Conservation (phyloP, 2,888 invertebrate genomes). For the Diarsia rubi region DNA sequence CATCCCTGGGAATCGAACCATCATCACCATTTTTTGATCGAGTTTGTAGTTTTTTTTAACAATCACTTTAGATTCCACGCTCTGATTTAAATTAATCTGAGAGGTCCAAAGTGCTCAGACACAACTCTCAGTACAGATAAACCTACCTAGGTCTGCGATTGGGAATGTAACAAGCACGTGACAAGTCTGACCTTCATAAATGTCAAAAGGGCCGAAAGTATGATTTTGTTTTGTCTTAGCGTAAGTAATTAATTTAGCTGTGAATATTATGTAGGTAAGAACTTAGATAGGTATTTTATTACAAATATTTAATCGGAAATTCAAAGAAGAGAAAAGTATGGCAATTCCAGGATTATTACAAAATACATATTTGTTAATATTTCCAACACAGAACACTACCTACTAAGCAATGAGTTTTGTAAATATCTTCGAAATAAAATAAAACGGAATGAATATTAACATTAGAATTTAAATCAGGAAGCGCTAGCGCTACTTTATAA, state of each 20-base stretch:
- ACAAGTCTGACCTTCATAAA: slow-evolving; percentile 27
- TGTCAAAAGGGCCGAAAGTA: slow-evolving; percentile 9
- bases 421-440: slow-evolving; percentile 1
- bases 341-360: neutral
- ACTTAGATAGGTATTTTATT: neutral
- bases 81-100: slow-evolving; percentile 4
- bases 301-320: neutral
- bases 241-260: neutral
- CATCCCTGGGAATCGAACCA: neutral
- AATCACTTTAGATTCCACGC: neutral
- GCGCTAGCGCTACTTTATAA: neutral
- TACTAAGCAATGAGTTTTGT: neutral
- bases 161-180: neutral
- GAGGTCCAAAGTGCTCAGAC: neutral
- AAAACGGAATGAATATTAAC: neutral
- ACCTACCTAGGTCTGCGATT: neutral
- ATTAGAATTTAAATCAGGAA: slow-evolving; percentile 3
- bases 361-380: neutral
- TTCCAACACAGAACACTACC: neutral
- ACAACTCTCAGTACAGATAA: neutral
- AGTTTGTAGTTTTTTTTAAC: neutral
- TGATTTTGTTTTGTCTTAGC: neutral
- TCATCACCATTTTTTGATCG: neutral
- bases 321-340: neutral
- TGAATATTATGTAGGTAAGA: neutral